These are phyloP conservation scores for Drosophila anomelani DNA, from an alignment of 2,888 invertebrate species.

Conservation along the genomic window DNA sequence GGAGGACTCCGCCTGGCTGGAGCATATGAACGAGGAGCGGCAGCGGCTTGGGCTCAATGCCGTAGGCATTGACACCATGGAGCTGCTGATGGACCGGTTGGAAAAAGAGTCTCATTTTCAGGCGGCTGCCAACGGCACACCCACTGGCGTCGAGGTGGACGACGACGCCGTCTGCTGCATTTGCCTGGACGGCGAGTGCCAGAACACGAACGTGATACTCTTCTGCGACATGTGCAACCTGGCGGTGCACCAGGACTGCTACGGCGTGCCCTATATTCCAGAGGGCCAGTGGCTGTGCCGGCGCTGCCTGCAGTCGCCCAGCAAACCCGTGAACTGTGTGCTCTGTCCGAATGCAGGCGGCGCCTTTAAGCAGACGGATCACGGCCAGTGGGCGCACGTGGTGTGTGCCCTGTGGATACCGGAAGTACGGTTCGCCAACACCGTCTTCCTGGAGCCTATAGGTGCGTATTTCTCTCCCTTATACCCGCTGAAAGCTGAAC, in stretches of 20 bases:
- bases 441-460: slow-evolving; percentile 98
- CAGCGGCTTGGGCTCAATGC: slow-evolving; percentile 89
- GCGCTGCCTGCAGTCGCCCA: slow-evolving; percentile 97
- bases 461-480: slow-evolving; percentile 84
- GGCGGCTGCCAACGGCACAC: slow-evolving; percentile 89
- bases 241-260: slow-evolving; percentile 99
- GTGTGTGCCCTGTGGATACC: slow-evolving; percentile 99
- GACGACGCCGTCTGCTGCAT: slow-evolving; percentile 99
- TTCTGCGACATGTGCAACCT: slow-evolving; percentile 99
- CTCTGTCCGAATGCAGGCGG: slow-evolving; percentile 99
- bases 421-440: slow-evolving; percentile 98
- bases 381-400: slow-evolving; percentile 98
- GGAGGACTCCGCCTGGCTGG: slow-evolving; percentile 98
- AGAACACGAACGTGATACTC: slow-evolving; percentile 98
- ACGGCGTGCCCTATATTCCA: slow-evolving; percentile 97
- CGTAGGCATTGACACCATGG: slow-evolving; percentile 95
- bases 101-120: slow-evolving; percentile 99
- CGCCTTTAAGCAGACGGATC: slow-evolving; percentile 99
- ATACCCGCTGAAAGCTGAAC: not conserved
- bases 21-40: slow-evolving; percentile 94
- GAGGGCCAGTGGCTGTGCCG: slow-evolving; percentile 99
- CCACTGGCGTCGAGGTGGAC: slow-evolving; percentile 92
- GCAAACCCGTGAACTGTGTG: slow-evolving; percentile 97
- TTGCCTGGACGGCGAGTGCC: slow-evolving; percentile 99
- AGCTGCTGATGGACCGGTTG: slow-evolving; percentile 97